phyloP scores from a whole-genome alignment of 2,888 invertebrate genomes.

The Druceiella hillmani region DNA sequence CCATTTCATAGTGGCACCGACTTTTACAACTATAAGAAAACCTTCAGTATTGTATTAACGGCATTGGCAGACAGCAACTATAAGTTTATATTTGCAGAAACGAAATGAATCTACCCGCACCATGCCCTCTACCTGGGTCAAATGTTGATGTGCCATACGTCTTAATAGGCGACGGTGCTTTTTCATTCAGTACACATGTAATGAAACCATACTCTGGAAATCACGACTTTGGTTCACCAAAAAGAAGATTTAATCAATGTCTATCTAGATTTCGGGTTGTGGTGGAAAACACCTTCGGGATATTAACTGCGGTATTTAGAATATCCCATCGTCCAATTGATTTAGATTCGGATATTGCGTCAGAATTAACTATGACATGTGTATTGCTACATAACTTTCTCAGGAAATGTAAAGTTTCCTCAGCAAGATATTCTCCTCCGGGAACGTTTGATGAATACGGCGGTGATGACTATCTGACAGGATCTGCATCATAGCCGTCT shows the following conservation, averaged over 20 bases:
- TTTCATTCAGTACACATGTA: conserved; percentile 26
- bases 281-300: conserved; percentile 26
- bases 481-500: conserved; percentile 13
- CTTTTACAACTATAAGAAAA: conserved; percentile 27
- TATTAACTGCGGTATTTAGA: conserved; percentile 26
- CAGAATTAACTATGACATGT: conserved; percentile 28
- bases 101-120: conserved; percentile 18
- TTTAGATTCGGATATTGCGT: conserved; percentile 24
- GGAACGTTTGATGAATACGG: conserved; percentile 24
- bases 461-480: conserved; percentile 9
- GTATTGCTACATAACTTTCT: conserved; percentile 27
- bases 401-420: conserved; percentile 22
- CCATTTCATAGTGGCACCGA: conserved; percentile 21
- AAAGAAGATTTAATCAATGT: conserved; percentile 25
- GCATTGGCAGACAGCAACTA: conserved; percentile 28
- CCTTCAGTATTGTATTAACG: conserved; percentile 25
- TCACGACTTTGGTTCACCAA: conserved; percentile 22
- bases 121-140: conserved; percentile 22
- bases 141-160: conserved; percentile 27
- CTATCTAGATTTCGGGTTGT: conserved; percentile 24
- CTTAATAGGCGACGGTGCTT: conserved; percentile 28
- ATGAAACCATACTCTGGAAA: conserved; percentile 29
- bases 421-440: conserved; percentile 21
- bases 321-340: conserved; percentile 26
- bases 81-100: conserved; percentile 22